These are phyloP conservation scores for Aphaenogaster ashmeadi DNA, from an alignment of 1,140 invertebrate genomes.

Conservation along the genomic window DNA sequence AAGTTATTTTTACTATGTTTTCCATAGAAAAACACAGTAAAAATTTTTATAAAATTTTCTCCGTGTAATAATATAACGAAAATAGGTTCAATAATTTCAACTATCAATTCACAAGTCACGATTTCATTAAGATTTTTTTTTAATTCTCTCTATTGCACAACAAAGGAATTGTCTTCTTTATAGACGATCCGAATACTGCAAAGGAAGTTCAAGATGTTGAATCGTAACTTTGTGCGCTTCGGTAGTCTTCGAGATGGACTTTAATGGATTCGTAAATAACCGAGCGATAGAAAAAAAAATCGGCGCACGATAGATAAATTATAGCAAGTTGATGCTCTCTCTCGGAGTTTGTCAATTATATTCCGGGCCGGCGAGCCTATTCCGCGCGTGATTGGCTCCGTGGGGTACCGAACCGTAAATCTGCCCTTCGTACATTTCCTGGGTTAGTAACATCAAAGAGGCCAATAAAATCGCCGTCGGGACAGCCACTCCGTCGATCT, in stretches of 20 bases:
- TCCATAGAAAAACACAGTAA: too few species aligned
- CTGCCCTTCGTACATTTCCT: slow-evolving; percentile 68
- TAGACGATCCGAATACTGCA: background rate
- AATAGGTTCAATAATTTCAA: too few species aligned
- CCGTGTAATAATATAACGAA: too few species aligned
- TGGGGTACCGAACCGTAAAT: slow-evolving; percentile 72
- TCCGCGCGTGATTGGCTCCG: slow-evolving; percentile 53
- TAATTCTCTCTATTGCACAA: background rate
- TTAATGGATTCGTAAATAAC: slow-evolving; percentile 49
- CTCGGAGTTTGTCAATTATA: slow-evolving; percentile 72
- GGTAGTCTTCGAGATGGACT: background rate
- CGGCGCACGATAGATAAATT: slow-evolving; percentile 55
- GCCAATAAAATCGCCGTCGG: slow-evolving; percentile 69
- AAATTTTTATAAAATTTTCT: too few species aligned
- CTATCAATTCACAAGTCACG: background rate
- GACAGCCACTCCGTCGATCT: background rate
- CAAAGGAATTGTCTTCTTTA: background rate
- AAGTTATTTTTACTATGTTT: too few species aligned
- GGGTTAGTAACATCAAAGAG: slow-evolving; percentile 70
- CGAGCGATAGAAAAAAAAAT: slow-evolving; percentile 17
- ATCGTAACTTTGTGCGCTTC: background rate
- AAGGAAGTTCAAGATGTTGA: background rate
- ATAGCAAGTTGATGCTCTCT: slow-evolving; percentile 45
- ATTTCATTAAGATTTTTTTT: background rate
- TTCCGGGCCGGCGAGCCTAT: slow-evolving; percentile 42